Percentiles rank a stretch among this genome's conserved stretches.
These are phyloP conservation scores for Poecilia velifera DNA, from an alignment of 2,797 vertebrate genomes.

Conservation along the genomic window DNA sequence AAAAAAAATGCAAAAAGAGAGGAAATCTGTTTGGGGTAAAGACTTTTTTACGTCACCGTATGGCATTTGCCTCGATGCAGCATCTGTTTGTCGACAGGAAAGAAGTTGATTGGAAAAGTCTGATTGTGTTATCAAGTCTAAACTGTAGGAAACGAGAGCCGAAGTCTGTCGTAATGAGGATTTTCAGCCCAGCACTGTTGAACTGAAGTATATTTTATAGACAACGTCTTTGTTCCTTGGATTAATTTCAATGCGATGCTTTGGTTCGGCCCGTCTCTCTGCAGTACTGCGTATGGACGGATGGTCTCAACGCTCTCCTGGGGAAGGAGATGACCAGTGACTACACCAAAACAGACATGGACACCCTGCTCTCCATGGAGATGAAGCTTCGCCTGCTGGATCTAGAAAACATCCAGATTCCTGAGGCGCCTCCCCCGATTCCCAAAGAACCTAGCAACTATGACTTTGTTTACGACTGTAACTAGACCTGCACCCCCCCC, in stretches of 20 bases:
- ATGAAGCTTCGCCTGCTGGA: conserved; percentile 99
- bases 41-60: background rate
- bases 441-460: conserved; percentile 99
- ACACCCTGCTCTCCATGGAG: conserved; percentile 99
- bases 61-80: background rate
- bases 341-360: conserved; percentile 93
- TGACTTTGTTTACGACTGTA: conserved; percentile 99
- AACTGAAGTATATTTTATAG: background rate
- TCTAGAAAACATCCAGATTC: conserved; percentile 99
- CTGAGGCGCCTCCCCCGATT: conserved; percentile 95
- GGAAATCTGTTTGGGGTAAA: background rate
- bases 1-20: background rate
- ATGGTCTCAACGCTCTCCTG: conserved; percentile 95
- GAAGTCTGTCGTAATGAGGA: background rate
- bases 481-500: conserved; percentile 77
- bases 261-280: background rate
- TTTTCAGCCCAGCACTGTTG: background rate
- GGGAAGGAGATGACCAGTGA: conserved; percentile 99
- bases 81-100: background rate
- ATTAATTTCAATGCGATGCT: background rate
- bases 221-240: background rate
- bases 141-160: background rate
- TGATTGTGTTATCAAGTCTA: background rate
- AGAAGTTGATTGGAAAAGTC: background rate
- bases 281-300: conserved; percentile 98